Percentiles rank a stretch among this genome's conserved stretches.
phyloP scores from a whole-genome alignment of 2,113 vertebrate genomes.

The Chinchilla lanigera region DNA sequence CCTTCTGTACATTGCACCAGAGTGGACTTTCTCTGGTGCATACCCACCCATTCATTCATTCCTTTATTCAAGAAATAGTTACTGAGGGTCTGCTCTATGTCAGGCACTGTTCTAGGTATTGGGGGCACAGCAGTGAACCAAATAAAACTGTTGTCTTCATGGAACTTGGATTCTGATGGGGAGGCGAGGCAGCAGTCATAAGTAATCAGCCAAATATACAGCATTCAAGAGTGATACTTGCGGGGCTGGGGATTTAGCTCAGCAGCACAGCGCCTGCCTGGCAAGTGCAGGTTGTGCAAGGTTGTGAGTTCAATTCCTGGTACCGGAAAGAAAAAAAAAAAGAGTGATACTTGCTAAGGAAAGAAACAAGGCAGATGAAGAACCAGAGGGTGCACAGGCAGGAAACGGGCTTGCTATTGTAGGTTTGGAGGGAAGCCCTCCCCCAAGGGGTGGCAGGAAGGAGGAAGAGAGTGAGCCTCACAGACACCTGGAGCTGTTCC shows the following conservation, averaged over 20 bases:
- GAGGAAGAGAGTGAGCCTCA: not conserved
- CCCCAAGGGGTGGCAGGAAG: not conserved
- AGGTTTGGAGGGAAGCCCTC: not conserved
- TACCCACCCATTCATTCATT: not conserved
- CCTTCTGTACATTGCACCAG: not conserved
- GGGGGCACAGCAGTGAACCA: not conserved
- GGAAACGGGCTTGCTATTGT: not conserved
- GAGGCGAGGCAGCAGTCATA: not conserved
- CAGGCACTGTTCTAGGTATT: not conserved
- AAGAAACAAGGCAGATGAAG: constrained; percentile 1
- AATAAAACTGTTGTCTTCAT: not conserved
- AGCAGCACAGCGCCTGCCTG: too few relatives aligned
- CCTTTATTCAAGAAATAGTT: not conserved
- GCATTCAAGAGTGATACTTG: not conserved
- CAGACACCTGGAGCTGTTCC: not conserved
- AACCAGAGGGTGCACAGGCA: not conserved
- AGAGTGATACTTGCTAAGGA: not conserved
- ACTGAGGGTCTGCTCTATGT: not conserved
- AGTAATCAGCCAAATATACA: not conserved
- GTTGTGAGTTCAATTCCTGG: too few relatives aligned
- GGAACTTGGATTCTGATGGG: not conserved
- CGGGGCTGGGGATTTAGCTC: too few relatives aligned
- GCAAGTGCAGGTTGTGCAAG: too few relatives aligned
- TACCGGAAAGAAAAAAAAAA: too few relatives aligned
- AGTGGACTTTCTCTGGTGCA: not conserved